Base-by-base conservation (phyloP, 2,888 invertebrate genomes). In the Pristionchus fissidentatus region DNA sequence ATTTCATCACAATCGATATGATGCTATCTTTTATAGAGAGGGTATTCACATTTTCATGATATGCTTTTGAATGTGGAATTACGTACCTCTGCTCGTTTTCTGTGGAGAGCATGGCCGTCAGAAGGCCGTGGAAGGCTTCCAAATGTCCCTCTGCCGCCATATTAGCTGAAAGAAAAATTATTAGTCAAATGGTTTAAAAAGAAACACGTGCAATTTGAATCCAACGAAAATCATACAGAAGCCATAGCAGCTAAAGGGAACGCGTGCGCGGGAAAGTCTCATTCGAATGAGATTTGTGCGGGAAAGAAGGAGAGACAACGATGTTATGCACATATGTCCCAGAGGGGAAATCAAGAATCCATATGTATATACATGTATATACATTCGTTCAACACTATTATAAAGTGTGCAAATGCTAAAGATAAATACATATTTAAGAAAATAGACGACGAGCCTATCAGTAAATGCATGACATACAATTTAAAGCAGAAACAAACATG, bases 121-220 rank as follows among this genome's bases (percentile, higher is more conserved):
- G 83, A 3, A 83, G 70, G 3, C 52, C 83, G 29, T 83, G 83
- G 83, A 83, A 83, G 73, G 83, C 83, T 38, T 57, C 70, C 83
- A 83, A 73, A 29, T 83, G 83, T 15, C 4, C 83, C 43, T 83
- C 52, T 41, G 29, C 83, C 52, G 83, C 52, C 83, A 83, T 83
- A 52, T 79, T n/a, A n/a, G n/a, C n/a, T n/a, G n/a, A n/a, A n/a
- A n/a, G n/a, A n/a, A 19, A 15, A 49, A 49, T 49, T 19, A 49
- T 15, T 49, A 10, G 19, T 49, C 13, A 15, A 15, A 49, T n/a
- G n/a, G n/a, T n/a, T n/a, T n/a, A n/a, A 35, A 26, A 4, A 10
- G 43, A 2, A 19, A 5, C 7, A 32, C 3, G 15, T 19, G 35
- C 10, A 2, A 66, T 38, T 13, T 10, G n/a, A 0, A 7, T 22